These are phyloP conservation scores for Globodera rostochiensis DNA, from an alignment of 1,140 invertebrate genomes.

Conservation along the genomic window DNA sequence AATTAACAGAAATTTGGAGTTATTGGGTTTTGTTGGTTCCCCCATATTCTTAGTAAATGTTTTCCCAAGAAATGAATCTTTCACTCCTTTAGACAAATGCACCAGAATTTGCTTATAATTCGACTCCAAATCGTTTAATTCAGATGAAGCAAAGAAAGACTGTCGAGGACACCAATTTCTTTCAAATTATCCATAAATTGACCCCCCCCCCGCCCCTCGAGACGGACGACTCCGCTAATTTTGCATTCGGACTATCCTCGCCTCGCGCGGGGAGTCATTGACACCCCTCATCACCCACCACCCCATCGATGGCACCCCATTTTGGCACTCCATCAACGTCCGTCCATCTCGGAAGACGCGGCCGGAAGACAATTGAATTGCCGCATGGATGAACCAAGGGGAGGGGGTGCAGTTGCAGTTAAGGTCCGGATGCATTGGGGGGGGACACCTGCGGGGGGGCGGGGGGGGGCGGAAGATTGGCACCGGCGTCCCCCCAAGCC, in stretches of 20 bases:
- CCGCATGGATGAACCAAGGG: slow-evolving; percentile 10
- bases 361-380: slow-evolving; percentile 14
- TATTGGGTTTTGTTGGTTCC: too few species aligned
- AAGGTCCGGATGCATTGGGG: neutral
- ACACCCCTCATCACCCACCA: neutral
- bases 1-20: too few species aligned
- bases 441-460: slow-evolving; percentile 13
- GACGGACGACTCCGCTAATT: neutral
- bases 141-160: too few species aligned
- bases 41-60: too few species aligned
- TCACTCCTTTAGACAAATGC: too few species aligned
- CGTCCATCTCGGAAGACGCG: neutral
- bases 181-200: too few species aligned
- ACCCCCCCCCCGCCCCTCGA: too few species aligned
- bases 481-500: neutral
- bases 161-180: too few species aligned
- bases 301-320: slow-evolving; percentile 1
- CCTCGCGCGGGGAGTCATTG: neutral
- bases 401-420: neutral
- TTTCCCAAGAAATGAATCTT: too few species aligned
- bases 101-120: too few species aligned
- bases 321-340: slow-evolving; percentile 10
- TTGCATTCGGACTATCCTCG: neutral
- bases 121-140: too few species aligned
- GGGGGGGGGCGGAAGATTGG: neutral